These are phyloP conservation scores for Morbakka virulenta DNA, from an alignment of 30 jellyfish, hydroid and myxozoan species.

Conservation along the genomic window DNA sequence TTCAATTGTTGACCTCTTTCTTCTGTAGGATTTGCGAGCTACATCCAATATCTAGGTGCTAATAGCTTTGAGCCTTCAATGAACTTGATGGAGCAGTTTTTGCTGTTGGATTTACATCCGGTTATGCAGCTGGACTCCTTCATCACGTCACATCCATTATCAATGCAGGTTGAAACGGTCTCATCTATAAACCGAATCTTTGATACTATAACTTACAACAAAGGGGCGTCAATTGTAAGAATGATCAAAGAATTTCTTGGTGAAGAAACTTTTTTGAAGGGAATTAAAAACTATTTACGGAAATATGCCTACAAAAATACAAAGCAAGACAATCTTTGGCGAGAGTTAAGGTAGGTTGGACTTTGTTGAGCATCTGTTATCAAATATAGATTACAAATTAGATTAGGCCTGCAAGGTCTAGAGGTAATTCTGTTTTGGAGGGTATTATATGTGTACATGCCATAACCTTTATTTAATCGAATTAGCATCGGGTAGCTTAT, in stretches of 20 bases:
- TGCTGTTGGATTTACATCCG: slow-evolving; percentile 40
- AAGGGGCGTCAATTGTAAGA: slow-evolving; percentile 84
- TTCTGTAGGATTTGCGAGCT: slow-evolving; percentile 84
- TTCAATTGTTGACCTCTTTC: too few relatives aligned
- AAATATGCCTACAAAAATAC: slow-evolving; percentile 77
- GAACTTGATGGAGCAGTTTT: slow-evolving; percentile 61
- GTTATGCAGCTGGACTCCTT: slow-evolving; percentile 67
- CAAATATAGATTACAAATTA: not conserved
- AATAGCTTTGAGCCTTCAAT: slow-evolving; percentile 53
- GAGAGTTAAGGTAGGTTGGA: slow-evolving; percentile 66
- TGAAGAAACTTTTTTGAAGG: slow-evolving; percentile 59
- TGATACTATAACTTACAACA: slow-evolving; percentile 60
- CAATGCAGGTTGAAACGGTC: slow-evolving; percentile 39
- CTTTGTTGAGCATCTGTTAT: too few relatives aligned
- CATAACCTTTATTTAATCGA: too few relatives aligned
- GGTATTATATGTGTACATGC: too few relatives aligned
- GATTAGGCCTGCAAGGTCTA: not conserved
- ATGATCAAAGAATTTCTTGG: slow-evolving; percentile 77
- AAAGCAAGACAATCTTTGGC: slow-evolving; percentile 81
- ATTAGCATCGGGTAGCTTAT: too few relatives aligned
- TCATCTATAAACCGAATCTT: slow-evolving; percentile 53
- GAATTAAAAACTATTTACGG: slow-evolving; percentile 64
- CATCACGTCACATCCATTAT: slow-evolving; percentile 55
- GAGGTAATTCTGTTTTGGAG: too few relatives aligned
- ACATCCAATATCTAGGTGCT: slow-evolving; percentile 72